Evolutionary conservation across 2,113 vertebrate genomes (phyloP).

Genomic region (Vombatus ursinus): DNA sequence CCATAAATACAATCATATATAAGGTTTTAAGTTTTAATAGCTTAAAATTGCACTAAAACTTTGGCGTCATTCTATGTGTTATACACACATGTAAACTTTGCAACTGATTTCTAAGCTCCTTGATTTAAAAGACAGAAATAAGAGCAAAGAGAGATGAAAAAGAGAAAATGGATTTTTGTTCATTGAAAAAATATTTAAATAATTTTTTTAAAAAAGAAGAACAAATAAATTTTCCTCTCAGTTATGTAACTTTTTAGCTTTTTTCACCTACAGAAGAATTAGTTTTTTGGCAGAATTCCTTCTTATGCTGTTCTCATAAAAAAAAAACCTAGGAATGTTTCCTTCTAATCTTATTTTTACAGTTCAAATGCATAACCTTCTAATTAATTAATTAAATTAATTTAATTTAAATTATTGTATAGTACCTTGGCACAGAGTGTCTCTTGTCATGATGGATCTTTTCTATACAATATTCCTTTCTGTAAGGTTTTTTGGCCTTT

Average conservation of each 20-base stretch:
- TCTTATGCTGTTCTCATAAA: not conserved
- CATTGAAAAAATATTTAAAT: not conserved
- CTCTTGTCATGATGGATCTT: too few relatives aligned
- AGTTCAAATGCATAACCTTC: not conserved
- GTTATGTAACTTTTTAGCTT: not conserved
- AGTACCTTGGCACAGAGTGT: too few relatives aligned
- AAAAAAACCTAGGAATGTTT: constrained; percentile 11
- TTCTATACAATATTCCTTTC: too few relatives aligned
- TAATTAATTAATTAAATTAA: too few relatives aligned
- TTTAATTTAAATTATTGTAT: too few relatives aligned
- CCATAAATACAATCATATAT: not conserved
- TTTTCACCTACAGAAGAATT: not conserved
- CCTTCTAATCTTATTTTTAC: not conserved
- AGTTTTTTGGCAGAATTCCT: constrained; percentile 42
- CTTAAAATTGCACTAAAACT: not conserved
- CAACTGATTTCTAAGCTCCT: constrained; percentile 22
- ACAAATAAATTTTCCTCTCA: not conserved
- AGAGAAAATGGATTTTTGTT: not conserved
- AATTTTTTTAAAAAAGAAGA: too few relatives aligned
- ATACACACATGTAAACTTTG: not conserved
- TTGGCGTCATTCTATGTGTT: not conserved
- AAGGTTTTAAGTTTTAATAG: not conserved
- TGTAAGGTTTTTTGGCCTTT: too few relatives aligned
- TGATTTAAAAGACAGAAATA: constrained; percentile 21
- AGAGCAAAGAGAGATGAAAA: not conserved